Evolutionary conservation across 2,113 vertebrate species (phyloP), one percentile per base, ranked within the genome.

Genomic region (Pelvicachromis taeniatus): DNA sequence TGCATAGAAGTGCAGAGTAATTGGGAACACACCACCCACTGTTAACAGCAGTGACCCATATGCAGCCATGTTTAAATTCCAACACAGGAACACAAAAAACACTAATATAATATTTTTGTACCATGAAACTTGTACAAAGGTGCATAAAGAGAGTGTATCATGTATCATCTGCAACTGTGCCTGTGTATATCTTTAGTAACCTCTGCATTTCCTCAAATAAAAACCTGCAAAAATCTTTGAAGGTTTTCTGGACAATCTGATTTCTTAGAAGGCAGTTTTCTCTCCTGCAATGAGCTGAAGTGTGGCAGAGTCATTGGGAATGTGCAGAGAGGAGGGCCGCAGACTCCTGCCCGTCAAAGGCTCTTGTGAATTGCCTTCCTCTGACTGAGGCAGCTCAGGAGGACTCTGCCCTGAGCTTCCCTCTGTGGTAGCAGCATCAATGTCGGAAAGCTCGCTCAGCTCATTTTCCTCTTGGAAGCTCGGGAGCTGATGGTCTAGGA

Each of bases 221-320:
- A 63, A 78, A 6, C 3, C 58, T 38, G 31, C 5, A 54, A 8
- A 68, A 26, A 54, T 77, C 3, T 9, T 45, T 31, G 13, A 55
- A 16, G 11, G 9, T 16, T 31, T 19, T 21, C 5, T 29, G 9
- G 5, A 55, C 35, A 84, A 78, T 26, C 10, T 31, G 42, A 45
- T 17, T 6, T 50, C 7, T 87, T 92, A 96, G 92, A 96, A 96
- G n/a, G 95, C 95, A 1, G 96, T 96, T 88, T 95, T 96, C 82
- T 96, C 95, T 82, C 95, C 95, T 42, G 89, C 93, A 33, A 96
- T 94, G 54, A 95, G 89, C 86, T 95, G 93, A 7, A 94, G 82
- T 5, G 90, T 91, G 6, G 95, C 87, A 50, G 88, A 90, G 87
- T 93, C 95, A 85, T 91, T 93, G 92, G 95, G 94, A 81, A 94